Conservation (phyloP, 2,888 invertebrate genomes). For the Chrysolina haemoptera region DNA sequence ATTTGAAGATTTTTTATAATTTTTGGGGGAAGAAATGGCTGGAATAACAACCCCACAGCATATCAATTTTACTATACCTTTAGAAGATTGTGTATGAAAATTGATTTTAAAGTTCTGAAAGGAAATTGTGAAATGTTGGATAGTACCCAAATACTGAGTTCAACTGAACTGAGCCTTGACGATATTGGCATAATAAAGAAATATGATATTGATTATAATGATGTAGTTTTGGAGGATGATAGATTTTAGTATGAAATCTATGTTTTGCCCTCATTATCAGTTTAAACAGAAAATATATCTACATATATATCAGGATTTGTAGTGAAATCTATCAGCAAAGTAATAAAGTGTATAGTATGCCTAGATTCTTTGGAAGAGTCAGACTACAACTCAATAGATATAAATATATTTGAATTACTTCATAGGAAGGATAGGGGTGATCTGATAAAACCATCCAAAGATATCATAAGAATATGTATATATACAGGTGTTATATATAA, state of each 20-base stretch:
- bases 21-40: conserved; percentile 16
- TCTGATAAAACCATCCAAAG: conserved; percentile 7
- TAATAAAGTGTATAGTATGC: background rate
- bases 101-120: background rate
- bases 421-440: conserved; percentile 15
- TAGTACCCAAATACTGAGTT: background rate
- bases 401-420: background rate
- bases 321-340: conserved; percentile 22
- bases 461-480: background rate
- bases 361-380: background rate
- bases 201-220: conserved; percentile 20
- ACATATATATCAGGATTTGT: conserved; percentile 31
- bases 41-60: conserved; percentile 20
- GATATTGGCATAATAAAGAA: conserved; percentile 4
- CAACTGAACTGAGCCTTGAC: conserved; percentile 3
- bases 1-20: background rate
- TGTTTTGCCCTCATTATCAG: conserved; percentile 16
- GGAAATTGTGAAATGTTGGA: conserved; percentile 11
- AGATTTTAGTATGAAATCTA: background rate
- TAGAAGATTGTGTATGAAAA: background rate
- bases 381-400: background rate
- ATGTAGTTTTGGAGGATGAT: conserved; percentile 10
- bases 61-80: conserved; percentile 3
- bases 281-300: conserved; percentile 20
- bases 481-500: conserved; percentile 13